phyloP scores from a whole-genome alignment of 1,140 invertebrate species.

The Aporrectodea caliginosa region DNA sequence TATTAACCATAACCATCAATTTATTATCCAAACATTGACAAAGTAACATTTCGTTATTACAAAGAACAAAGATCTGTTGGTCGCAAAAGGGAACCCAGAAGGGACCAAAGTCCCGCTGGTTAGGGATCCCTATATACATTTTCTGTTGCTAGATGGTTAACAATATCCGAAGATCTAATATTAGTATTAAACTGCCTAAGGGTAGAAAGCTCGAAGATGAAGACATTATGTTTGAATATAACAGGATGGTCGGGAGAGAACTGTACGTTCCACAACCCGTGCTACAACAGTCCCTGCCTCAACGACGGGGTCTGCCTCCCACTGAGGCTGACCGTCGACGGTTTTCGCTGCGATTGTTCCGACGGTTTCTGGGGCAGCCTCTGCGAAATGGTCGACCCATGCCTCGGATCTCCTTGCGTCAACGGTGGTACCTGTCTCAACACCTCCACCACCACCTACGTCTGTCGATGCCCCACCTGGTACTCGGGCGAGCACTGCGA shows the following conservation, averaged over 20 bases:
- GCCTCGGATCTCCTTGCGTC: slow-evolving; percentile 4
- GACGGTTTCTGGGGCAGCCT: slow-evolving; percentile 12
- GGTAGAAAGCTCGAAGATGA: too few relatives aligned
- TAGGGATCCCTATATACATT: too few relatives aligned
- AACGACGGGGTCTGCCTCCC: slow-evolving; percentile 13
- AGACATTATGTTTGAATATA: too few relatives aligned
- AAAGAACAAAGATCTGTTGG: too few relatives aligned
- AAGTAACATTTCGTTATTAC: too few relatives aligned
- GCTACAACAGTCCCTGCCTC: slow-evolving; percentile 21
- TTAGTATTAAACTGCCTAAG: too few relatives aligned
- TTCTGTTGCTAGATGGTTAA: too few relatives aligned
- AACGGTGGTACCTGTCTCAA: slow-evolving; percentile 27
- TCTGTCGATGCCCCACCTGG: slow-evolving; percentile 5
- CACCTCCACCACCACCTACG: slow-evolving; percentile 5
- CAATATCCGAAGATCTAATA: too few relatives aligned
- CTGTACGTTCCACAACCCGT: slow-evolving; percentile 26
- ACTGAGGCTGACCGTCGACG: background rate
- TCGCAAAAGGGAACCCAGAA: too few relatives aligned
- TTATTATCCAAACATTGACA: too few relatives aligned
- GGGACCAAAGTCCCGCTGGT: too few relatives aligned
- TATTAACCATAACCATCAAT: too few relatives aligned
- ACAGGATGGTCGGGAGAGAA: slow-evolving; percentile 23
- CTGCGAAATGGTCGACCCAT: slow-evolving; percentile 17
- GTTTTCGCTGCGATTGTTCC: slow-evolving; percentile 40
- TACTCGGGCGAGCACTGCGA: background rate